A percentile compares a stretch with the other conserved stretches of the same genome.
Evolutionary conservation across 2,888 invertebrate genomes (phyloP).

Genomic region (Pediacus dermestoides): DNA sequence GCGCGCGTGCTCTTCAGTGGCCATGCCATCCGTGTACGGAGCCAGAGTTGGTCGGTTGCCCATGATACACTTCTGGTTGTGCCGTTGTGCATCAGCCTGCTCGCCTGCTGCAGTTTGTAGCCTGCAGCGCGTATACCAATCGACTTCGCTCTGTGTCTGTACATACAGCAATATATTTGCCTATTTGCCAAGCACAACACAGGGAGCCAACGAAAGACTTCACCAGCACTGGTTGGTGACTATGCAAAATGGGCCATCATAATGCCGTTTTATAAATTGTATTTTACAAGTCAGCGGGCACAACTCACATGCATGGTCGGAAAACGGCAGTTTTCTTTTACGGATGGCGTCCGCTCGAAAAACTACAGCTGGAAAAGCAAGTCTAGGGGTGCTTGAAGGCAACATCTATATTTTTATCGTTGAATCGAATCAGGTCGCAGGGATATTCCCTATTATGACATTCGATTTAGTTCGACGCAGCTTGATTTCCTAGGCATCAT

Average conservation of each 20-base stretch:
- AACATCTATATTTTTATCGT: conserved; percentile 24
- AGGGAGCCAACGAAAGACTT: too few relatives aligned
- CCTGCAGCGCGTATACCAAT: background rate
- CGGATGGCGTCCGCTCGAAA: conserved; percentile 9
- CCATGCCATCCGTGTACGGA: conserved; percentile 25
- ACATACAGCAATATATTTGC: too few relatives aligned
- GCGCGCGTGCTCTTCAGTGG: conserved; percentile 26
- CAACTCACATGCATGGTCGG: conserved; percentile 21
- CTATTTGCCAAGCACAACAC: too few relatives aligned
- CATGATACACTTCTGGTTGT: conserved; percentile 22
- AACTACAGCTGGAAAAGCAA: conserved; percentile 10
- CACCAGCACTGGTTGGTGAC: conserved; percentile 12
- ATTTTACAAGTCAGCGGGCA: conserved; percentile 28
- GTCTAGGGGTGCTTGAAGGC: conserved; percentile 12
- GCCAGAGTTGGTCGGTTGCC: conserved; percentile 27
- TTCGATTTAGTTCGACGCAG: conserved; percentile 18
- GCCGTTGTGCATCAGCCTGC: conserved; percentile 15
- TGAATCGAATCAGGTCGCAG: conserved; percentile 20
- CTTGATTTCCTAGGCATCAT: conserved; percentile 11
- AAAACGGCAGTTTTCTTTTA: conserved; percentile 9
- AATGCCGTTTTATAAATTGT: conserved; percentile 29
- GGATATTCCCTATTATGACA: conserved; percentile 23
- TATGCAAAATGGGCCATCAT: conserved; percentile 26
- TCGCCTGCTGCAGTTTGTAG: conserved; percentile 13
- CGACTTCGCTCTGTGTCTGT: conserved; percentile 10